These are phyloP conservation scores for Cotesia chilonis DNA, from an alignment of 1,140 invertebrate species.

Conservation along the genomic window DNA sequence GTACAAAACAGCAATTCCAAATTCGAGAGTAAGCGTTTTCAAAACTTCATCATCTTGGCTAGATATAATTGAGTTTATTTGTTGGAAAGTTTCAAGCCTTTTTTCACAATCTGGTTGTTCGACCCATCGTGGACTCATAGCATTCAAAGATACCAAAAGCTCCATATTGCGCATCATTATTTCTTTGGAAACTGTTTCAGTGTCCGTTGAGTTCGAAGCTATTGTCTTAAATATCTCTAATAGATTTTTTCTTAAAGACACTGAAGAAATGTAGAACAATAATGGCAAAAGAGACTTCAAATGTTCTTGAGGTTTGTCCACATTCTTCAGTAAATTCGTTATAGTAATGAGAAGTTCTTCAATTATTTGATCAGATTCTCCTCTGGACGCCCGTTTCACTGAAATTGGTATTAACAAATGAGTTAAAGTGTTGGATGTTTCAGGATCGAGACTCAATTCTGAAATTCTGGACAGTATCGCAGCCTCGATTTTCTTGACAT, in stretches of 20 bases:
- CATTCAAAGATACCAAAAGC: slow-evolving; percentile 78
- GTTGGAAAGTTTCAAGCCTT: slow-evolving; percentile 77
- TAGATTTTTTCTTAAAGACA: slow-evolving; percentile 71
- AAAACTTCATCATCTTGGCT: slow-evolving; percentile 58
- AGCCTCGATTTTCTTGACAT: slow-evolving; percentile 75
- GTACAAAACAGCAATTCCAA: slow-evolving; percentile 78
- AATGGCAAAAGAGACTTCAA: slow-evolving; percentile 73
- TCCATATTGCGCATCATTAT: slow-evolving; percentile 57
- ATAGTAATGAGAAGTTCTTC: slow-evolving; percentile 76
- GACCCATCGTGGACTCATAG: slow-evolving; percentile 84
- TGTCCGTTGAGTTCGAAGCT: slow-evolving; percentile 52
- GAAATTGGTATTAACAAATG: slow-evolving; percentile 79
- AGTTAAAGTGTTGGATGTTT: slow-evolving; percentile 75
- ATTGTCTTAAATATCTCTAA: slow-evolving; percentile 69
- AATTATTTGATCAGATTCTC: slow-evolving; percentile 69
- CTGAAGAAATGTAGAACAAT: slow-evolving; percentile 70
- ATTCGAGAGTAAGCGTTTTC: slow-evolving; percentile 68
- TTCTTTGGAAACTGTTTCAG: slow-evolving; percentile 45
- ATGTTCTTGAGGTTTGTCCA: slow-evolving; percentile 73
- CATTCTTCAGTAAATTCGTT: slow-evolving; percentile 76
- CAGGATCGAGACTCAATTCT: slow-evolving; percentile 73
- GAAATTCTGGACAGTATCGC: slow-evolving; percentile 82
- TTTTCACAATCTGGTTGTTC: slow-evolving; percentile 92
- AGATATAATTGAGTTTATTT: slow-evolving; percentile 69
- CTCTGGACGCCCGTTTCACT: slow-evolving; percentile 67